These are phyloP conservation scores for Drosophila azteca DNA, from an alignment of 1,140 invertebrate species.

Conservation along the genomic window DNA sequence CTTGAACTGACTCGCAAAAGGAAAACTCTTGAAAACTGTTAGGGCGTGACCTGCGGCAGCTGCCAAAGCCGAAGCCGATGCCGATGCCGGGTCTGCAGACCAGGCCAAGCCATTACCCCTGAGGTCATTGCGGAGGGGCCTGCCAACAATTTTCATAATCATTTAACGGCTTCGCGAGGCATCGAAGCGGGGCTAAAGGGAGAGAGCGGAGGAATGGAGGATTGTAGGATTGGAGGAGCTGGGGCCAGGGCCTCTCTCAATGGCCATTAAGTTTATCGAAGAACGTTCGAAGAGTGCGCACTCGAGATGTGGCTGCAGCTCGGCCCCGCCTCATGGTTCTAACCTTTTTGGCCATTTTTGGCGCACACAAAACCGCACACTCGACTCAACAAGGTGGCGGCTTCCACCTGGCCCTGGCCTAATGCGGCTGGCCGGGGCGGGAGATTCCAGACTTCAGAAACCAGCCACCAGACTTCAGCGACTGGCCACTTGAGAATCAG, in stretches of 20 bases:
- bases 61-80: conserved; percentile 41
- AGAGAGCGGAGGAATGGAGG: neutral
- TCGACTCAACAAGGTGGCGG: conserved; percentile 72
- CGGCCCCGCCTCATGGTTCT: neutral
- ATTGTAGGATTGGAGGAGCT: no score
- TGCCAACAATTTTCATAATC: conserved; percentile 81
- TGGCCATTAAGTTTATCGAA: conserved; percentile 80
- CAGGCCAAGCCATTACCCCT: conserved; percentile 15
- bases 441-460: conserved; percentile 5
- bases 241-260: conserved; percentile 55
- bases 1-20: conserved; percentile 39
- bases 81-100: conserved; percentile 9
- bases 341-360: conserved; percentile 56
- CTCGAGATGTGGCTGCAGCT: conserved; percentile 52
- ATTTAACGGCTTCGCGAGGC: conserved; percentile 64
- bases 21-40: conserved; percentile 68
- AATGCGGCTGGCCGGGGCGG: conserved; percentile 13
- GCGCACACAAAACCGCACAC: conserved; percentile 63
- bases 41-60: conserved; percentile 72
- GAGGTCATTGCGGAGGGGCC: conserved; percentile 60
- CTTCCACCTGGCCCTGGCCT: conserved; percentile 34
- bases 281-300: conserved; percentile 64
- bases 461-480: conserved; percentile 4
- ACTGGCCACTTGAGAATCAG: conserved; percentile 61
- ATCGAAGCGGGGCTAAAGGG: conserved; percentile 5